phyloP scores from a whole-genome alignment of 2,888 invertebrate genomes.

The Quadroppia sp. region DNA sequence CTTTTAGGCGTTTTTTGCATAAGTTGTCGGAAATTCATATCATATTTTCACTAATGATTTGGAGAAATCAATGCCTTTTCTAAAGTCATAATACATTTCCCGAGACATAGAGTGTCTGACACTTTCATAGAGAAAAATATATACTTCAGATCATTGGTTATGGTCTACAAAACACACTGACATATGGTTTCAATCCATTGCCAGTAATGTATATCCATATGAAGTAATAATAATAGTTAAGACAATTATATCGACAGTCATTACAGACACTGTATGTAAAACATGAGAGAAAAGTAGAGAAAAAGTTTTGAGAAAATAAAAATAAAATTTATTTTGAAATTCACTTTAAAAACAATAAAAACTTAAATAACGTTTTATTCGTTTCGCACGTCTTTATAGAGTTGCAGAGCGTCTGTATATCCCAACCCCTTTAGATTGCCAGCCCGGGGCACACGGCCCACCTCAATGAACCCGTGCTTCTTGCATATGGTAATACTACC shows the following conservation, averaged over 20 bases:
- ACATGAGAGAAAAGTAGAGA: too few species aligned
- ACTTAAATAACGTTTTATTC: background rate
- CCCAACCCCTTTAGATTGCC: constrained; percentile 45
- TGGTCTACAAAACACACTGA: background rate
- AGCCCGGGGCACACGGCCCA: constrained; percentile 45
- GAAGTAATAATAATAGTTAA: too few species aligned
- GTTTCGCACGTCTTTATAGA: constrained; percentile 44
- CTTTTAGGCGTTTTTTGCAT: background rate
- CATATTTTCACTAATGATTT: background rate
- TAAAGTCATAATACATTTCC: constrained; percentile 6
- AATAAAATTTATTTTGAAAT: background rate
- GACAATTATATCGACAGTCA: too few species aligned
- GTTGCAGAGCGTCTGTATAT: constrained; percentile 45
- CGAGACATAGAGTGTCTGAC: constrained; percentile 7
- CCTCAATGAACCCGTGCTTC: constrained; percentile 43
- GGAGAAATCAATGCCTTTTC: background rate
- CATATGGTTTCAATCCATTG: background rate
- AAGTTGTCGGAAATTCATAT: background rate
- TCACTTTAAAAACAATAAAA: background rate
- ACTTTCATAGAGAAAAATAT: background rate
- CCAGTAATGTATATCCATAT: too few species aligned
- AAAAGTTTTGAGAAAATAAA: background rate
- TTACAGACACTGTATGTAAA: too few species aligned
- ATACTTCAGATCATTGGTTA: background rate
- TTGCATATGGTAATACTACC: constrained; percentile 43